Evolutionary conservation across 2,888 invertebrate genomes (phyloP), one percentile per base, ranked within the genome.

Genomic region (Leptinotarsa juncta): DNA sequence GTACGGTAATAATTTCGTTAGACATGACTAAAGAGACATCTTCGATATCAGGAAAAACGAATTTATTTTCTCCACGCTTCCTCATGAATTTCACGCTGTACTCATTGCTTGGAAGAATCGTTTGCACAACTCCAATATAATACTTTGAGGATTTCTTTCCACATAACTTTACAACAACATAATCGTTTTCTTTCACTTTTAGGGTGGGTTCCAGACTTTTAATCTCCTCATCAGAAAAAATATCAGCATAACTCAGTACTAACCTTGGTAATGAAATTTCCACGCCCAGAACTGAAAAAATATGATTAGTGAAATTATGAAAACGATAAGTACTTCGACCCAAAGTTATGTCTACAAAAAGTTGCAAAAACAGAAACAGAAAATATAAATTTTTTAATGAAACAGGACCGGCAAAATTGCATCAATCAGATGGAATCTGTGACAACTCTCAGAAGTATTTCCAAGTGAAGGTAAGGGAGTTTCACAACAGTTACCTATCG

Each of bases 141-240:
- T 69, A 69, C 14, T 69, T 69, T 16, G 23, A 48, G 20, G 69
- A 57, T 16, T 69, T 69, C 20, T 69, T 69, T 60, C 55, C 69
- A 42, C 55, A 42, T 14, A 69, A 69, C 16, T 57, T 57, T 42
- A 69, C 69, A 48, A 69, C 69, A 15, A 69, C 69, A 26, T 69
- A 69, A 50, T 69, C 57, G 48, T 69, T 69, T 57, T 62, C 62
- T 32, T 62, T 62, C 42, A 62, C 62, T 62, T 62, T 42, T 0
- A 42, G n/a, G 5, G 3, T 42, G 42, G 42, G 3, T 57, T 57
- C 4, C 12, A 23, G 57, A 4, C 14, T 20, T 23, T 57, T 23
- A 15, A 23, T 57, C 4, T 57, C 57, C 14, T 62, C 32, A 5
- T 62, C 62, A 32, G 62, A 42, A 18, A 32, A 62, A 62, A 62